Base-by-base conservation (phyloP, 1,140 invertebrate species). In the Calephelis virginiensis region DNA sequence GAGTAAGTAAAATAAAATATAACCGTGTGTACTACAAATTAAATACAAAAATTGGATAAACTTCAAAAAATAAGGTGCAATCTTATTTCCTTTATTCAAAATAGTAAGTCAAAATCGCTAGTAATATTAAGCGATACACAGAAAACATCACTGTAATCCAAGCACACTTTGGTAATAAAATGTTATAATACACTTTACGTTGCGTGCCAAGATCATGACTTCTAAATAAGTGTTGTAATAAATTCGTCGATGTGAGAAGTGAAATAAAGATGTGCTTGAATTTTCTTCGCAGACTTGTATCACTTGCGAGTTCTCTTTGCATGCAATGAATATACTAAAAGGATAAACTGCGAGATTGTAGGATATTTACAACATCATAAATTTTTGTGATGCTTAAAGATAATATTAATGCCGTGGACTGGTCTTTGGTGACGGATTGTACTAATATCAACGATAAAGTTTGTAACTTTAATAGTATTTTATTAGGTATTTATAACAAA, bases 151-250 rank as follows among this genome's bases (percentile, higher is more conserved):
- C 1, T 12, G 28, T 12, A 37, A 56, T 56, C 5, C 53, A 14
- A 56, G 28, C 9, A 28, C 9, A 56, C 28, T 28, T 28, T 37
- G 28, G 53, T 11, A 9, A 56, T 37, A 56, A 37, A 28, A 56
- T 56, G 53, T 37, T 8, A 56, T 56, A 56, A 56, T 28, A 17
- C 28, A 56, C 53, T 56, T 56, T 56, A 56, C 53, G 28, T 56
- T 56, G 17, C 53, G 53, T 56, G 53, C 53, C 53, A 56, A 56
- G 17, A 37, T 28, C 17, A 17, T 56, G 53, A 56, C 17, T 56
- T 6, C 11, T 56, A 37, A 56, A 56, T 56, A 56, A 56, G 53
- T 37, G 53, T 5, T 37, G 28, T 56, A 37, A 11, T 56, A 56
- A 56, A 56, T 56, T 37, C 17, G 12, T 56, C 53, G 9, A 56